Percentiles rank a stretch among this genome's conserved stretches.
These are phyloP conservation scores for Corythaixoides concolor DNA, from an alignment of 2,113 vertebrate species.

Conservation along the genomic window DNA sequence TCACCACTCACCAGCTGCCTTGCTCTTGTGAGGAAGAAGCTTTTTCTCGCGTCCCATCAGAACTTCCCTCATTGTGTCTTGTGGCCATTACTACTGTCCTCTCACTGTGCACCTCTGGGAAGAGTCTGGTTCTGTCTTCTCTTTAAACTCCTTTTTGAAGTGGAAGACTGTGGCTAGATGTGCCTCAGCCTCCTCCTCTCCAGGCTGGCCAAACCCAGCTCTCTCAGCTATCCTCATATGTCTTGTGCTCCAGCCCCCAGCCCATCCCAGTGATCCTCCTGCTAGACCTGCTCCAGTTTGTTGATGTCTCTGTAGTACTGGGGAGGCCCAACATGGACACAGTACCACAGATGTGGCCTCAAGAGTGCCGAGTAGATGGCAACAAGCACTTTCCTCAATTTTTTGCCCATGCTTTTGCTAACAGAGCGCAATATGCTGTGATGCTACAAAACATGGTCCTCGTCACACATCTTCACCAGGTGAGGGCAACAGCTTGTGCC, in stretches of 20 bases:
- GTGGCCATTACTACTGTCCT: fast-evolving
- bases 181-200: neutral
- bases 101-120: neutral
- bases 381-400: neutral
- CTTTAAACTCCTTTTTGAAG: neutral
- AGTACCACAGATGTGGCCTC: neutral
- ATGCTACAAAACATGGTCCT: neutral
- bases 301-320: neutral
- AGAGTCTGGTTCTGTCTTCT: neutral
- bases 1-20: neutral
- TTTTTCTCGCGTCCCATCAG: neutral
- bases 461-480: neutral
- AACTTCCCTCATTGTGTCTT: neutral
- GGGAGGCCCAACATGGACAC: neutral
- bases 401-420: neutral
- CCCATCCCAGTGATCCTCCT: neutral
- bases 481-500: neutral
- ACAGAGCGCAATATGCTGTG: neutral
- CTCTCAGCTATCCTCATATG: neutral
- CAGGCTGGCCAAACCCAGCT: neutral
- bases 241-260: neutral
- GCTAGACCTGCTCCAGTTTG: neutral
- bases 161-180: neutral
- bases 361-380: fast-evolving
- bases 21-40: neutral